Evolutionary conservation across 2,797 vertebrate species (phyloP).

Genomic region (Dipus sagitta): DNA sequence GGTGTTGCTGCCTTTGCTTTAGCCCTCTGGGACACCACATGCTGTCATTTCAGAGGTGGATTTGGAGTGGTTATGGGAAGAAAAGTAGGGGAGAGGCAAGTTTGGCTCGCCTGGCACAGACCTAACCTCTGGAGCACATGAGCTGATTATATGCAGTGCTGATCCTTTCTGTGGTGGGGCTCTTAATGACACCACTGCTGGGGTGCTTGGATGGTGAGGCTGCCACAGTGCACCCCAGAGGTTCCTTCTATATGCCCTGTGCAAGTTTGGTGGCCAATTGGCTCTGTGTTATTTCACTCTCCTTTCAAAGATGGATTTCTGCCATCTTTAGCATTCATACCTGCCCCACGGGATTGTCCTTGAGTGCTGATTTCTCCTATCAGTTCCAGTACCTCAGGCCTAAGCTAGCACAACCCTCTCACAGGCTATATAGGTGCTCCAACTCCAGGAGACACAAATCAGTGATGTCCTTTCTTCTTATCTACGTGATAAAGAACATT

Average conservation of each 20-base stretch:
- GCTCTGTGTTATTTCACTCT: background rate
- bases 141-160: rapidly evolving
- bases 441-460: too few species aligned
- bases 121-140: background rate
- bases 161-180: too few species aligned
- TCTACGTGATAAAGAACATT: background rate
- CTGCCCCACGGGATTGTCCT: background rate
- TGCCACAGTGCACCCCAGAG: rapidly evolving
- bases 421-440: background rate
- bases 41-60: background rate
- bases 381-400: background rate
- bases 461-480: background rate
- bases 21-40: constrained; percentile 20
- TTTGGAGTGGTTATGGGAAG: background rate
- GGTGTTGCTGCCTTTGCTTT: constrained; percentile 8
- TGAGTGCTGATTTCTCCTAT: background rate
- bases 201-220: background rate
- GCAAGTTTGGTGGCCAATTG: rapidly evolving
- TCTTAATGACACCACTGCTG: background rate
- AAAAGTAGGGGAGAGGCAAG: background rate
- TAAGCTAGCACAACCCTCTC: background rate
- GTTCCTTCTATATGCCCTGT: background rate
- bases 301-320: background rate
- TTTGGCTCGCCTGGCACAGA: background rate
- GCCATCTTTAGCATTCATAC: background rate